Conservation (phyloP, 2,888 invertebrate genomes). For the Anarsia innoxiella region DNA sequence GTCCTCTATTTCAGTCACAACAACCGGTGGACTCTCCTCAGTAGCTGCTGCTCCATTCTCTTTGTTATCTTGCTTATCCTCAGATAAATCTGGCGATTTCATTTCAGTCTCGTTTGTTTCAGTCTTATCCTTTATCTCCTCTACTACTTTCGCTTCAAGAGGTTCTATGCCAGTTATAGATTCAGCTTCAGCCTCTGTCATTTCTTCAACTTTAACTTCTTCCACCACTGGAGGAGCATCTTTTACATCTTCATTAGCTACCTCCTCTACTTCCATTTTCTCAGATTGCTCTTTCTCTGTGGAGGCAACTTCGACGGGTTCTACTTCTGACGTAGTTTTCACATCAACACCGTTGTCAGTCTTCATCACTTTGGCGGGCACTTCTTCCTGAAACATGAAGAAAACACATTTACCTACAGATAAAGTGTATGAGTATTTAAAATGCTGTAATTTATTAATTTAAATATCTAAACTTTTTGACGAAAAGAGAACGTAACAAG, state of each 20-base stretch:
- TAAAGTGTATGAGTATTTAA: too few species aligned
- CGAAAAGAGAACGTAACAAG: too few species aligned
- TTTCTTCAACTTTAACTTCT: slow-evolving; percentile 19
- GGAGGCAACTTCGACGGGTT: slow-evolving; percentile 4
- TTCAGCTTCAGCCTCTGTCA: slow-evolving; percentile 31
- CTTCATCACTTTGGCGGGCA: slow-evolving; percentile 74
- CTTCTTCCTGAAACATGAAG: slow-evolving; percentile 55
- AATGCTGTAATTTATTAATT: too few species aligned
- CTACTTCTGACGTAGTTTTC: slow-evolving; percentile 29
- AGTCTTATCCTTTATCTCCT: slow-evolving; percentile 41
- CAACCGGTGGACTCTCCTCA: slow-evolving; percentile 30
- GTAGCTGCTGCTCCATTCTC: slow-evolving; percentile 15
- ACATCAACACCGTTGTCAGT: slow-evolving; percentile 52
- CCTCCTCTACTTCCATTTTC: slow-evolving; percentile 44
- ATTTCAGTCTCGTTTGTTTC: slow-evolving; percentile 40
- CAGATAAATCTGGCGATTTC: slow-evolving; percentile 22
- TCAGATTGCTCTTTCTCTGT: slow-evolving; percentile 24
- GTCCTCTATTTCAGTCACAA: slow-evolving; percentile 52
- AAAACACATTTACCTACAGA: too few species aligned
- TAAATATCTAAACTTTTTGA: too few species aligned
- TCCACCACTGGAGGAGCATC: slow-evolving; percentile 21
- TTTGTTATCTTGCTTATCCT: slow-evolving; percentile 21
- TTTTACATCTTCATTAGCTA: slow-evolving; percentile 15
- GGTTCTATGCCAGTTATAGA: slow-evolving; percentile 36
- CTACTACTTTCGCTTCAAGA: slow-evolving; percentile 22